Conservation (phyloP, 2,888 invertebrate genomes). For the Marasmarcha lunaedactyla region DNA sequence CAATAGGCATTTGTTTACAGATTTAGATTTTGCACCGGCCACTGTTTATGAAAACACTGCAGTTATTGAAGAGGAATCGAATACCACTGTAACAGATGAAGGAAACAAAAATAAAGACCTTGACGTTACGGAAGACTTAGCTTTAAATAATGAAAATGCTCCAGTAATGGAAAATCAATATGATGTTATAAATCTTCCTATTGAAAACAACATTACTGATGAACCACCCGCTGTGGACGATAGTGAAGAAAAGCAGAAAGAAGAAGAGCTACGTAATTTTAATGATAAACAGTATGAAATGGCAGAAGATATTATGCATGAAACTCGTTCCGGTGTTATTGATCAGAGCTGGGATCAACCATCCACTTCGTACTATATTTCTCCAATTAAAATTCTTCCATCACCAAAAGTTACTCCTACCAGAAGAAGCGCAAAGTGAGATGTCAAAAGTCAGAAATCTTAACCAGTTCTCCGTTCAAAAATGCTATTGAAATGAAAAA, state of each 20-base stretch:
- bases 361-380: constrained; percentile 3
- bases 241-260: too few relatives aligned
- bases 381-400: constrained; percentile 6
- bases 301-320: too few relatives aligned
- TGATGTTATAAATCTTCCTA: background rate
- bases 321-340: too few relatives aligned
- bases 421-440: constrained; percentile 5
- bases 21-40: constrained; percentile 14
- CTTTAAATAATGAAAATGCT: background rate
- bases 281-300: too few relatives aligned
- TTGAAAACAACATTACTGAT: constrained; percentile 1
- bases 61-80: constrained; percentile 1
- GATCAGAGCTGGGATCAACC: constrained; percentile 2
- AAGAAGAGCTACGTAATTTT: too few relatives aligned
- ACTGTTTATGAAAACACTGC: constrained; percentile 6
- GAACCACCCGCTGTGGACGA: constrained; percentile 1
- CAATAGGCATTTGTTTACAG: constrained; percentile 13
- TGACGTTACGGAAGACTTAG: constrained; percentile 3
- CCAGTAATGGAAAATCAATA: constrained; percentile 2
- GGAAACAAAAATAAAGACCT: constrained; percentile 3
- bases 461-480: constrained; percentile 6
- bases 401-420: constrained; percentile 2
- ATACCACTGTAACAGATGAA: background rate
- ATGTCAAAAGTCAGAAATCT: constrained; percentile 5
- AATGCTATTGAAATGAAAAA: background rate